phyloP scores from a whole-genome alignment of 2,797 vertebrate genomes.

The Pangasius macronema region DNA sequence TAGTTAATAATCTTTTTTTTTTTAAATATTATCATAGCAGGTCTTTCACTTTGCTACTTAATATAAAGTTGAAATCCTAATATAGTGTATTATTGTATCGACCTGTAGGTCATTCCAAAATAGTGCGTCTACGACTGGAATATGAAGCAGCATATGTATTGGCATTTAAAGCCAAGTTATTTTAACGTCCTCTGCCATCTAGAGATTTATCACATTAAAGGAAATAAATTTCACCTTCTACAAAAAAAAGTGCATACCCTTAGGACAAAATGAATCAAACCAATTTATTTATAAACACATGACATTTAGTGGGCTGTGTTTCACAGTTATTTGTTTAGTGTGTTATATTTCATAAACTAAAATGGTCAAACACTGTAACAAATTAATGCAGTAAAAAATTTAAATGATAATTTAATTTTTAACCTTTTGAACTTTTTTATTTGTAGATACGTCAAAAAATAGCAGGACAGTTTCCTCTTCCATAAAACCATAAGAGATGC shows the following conservation, averaged over 20 bases:
- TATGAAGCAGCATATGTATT: slow-evolving; percentile 7
- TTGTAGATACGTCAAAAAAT: not conserved
- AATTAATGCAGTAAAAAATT: not conserved
- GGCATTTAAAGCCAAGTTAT: slow-evolving; percentile 28
- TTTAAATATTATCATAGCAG: not conserved
- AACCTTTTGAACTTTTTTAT: not conserved
- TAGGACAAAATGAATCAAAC: not conserved
- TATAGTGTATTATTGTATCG: not conserved
- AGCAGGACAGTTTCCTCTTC: not conserved
- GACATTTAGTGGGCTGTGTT: not conserved
- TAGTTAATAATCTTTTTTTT: not conserved
- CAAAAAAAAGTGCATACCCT: not conserved
- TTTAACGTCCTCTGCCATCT: slow-evolving; percentile 39
- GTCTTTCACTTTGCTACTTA: not conserved
- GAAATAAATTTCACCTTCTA: not conserved
- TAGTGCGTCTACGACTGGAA: not conserved
- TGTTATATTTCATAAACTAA: not conserved
- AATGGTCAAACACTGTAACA: not conserved
- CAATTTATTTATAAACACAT: not conserved
- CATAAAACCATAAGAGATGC: not conserved
- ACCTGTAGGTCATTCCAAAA: not conserved
- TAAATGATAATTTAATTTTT: not conserved
- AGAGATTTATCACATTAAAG: slow-evolving; percentile 39
- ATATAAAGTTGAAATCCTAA: not conserved
- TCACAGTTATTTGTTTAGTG: not conserved